Conservation (phyloP, 2,888 invertebrate genomes). For the Campoletis raptor region DNA sequence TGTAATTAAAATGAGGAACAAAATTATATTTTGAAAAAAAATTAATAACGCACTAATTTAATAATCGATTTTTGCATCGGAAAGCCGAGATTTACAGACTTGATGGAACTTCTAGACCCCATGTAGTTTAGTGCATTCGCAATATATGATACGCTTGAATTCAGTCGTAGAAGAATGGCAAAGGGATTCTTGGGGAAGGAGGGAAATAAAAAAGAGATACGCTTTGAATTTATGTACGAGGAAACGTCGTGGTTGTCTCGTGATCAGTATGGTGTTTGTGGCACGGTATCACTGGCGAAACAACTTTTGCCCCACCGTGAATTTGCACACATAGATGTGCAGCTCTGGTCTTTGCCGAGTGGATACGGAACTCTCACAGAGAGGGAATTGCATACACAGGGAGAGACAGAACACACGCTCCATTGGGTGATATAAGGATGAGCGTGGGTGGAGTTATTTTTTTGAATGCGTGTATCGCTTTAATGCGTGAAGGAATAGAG, state of each 20-base stretch:
- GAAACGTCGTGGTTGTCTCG: constrained; percentile 73
- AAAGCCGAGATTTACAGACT: neutral
- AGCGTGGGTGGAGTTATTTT: constrained; percentile 77
- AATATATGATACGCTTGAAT: constrained; percentile 44
- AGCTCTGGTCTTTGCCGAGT: constrained; percentile 26
- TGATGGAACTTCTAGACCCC: neutral
- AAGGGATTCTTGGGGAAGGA: constrained; percentile 66
- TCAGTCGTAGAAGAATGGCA: constrained; percentile 20
- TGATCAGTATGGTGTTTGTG: constrained; percentile 66
- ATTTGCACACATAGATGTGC: constrained; percentile 22
- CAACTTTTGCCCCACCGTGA: constrained; percentile 74
- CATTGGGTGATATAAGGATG: constrained; percentile 79
- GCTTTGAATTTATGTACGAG: constrained; percentile 80
- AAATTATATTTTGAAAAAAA: neutral
- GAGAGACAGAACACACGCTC: constrained; percentile 71
- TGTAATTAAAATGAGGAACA: neutral
- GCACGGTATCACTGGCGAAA: constrained; percentile 66
- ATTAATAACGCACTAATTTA: neutral
- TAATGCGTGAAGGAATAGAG: constrained; percentile 69
- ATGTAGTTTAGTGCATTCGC: neutral
- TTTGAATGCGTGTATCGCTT: constrained; percentile 59
- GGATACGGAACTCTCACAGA: constrained; percentile 18
- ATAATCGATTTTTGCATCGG: neutral
- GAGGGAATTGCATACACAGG: constrained; percentile 36
- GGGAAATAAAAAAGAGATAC: constrained; percentile 57